These are phyloP conservation scores for Micrasema minimum DNA, from an alignment of 1,140 invertebrate species.

Conservation along the genomic window DNA sequence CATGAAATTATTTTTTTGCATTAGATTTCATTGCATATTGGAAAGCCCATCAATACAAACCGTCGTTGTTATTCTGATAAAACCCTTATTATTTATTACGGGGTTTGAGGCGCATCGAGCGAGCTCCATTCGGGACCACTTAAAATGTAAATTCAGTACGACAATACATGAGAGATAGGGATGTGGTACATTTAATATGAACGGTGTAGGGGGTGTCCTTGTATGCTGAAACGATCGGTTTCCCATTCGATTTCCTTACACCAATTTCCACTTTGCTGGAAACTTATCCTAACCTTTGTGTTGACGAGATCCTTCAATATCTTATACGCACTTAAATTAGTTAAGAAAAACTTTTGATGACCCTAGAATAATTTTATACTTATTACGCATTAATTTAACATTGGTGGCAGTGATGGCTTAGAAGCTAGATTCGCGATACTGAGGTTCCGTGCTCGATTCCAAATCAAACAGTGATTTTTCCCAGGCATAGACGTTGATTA, in stretches of 20 bases:
- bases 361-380: too few relatives aligned
- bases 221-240: constrained; percentile 37
- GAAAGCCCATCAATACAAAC: constrained; percentile 8
- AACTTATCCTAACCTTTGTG: background rate
- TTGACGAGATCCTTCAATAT: too few relatives aligned
- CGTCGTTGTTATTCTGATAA: constrained; percentile 17
- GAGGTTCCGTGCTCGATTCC: too few relatives aligned
- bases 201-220: constrained; percentile 7
- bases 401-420: too few relatives aligned
- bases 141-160: constrained; percentile 35
- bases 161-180: constrained; percentile 31
- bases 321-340: too few relatives aligned
- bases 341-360: too few relatives aligned
- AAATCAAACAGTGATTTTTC: too few relatives aligned
- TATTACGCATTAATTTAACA: too few relatives aligned
- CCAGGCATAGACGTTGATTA: too few relatives aligned
- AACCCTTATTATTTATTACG: constrained; percentile 27
- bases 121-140: constrained; percentile 10
- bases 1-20: too few relatives aligned
- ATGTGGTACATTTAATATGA: constrained; percentile 34
- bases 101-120: background rate
- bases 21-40: background rate
- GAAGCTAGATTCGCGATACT: too few relatives aligned
- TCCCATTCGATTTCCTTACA: constrained; percentile 47
- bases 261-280: constrained; percentile 43